Percentiles rank a stretch among this genome's conserved stretches.
phyloP scores from a whole-genome alignment of 2,888 invertebrate species.

The Drosophila bunnanda region DNA sequence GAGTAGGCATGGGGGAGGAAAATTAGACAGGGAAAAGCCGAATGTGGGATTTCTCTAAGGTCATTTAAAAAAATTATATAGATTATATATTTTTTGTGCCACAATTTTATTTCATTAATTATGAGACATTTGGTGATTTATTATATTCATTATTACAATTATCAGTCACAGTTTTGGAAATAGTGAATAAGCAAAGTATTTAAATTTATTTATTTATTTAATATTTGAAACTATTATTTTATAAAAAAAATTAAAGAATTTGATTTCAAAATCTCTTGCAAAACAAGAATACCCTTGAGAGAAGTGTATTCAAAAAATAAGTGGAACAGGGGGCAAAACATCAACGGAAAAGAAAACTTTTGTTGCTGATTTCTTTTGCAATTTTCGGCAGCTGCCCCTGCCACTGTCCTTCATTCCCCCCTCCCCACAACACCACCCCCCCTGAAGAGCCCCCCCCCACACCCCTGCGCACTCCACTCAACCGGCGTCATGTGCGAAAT shows the following conservation, averaged over 20 bases:
- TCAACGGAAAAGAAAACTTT: constrained; percentile 61
- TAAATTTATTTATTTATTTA: not conserved
- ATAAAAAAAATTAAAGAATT: no score
- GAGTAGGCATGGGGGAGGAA: not conserved
- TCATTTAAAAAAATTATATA: not conserved
- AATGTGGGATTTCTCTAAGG: not conserved
- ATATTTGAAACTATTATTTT: no score
- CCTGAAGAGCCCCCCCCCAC: not conserved
- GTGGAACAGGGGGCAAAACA: constrained; percentile 10
- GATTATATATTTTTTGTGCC: not conserved
- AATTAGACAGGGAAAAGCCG: not conserved
- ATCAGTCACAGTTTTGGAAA: not conserved
- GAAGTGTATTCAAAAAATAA: constrained; percentile 13
- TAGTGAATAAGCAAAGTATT: not conserved
- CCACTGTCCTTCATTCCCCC: not conserved
- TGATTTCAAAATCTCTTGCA: no score
- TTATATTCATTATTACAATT: no score
- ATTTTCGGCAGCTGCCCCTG: constrained; percentile 58
- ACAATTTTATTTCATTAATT: no score
- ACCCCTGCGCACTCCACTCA: constrained; percentile 9
- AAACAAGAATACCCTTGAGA: not conserved
- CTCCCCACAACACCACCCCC: not conserved
- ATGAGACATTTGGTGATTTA: not conserved
- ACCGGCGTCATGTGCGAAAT: constrained; percentile 76
- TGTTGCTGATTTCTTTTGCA: constrained; percentile 80